Conservation (phyloP, 2,797 vertebrate genomes). For the Hoplostethus mediterraneus region DNA sequence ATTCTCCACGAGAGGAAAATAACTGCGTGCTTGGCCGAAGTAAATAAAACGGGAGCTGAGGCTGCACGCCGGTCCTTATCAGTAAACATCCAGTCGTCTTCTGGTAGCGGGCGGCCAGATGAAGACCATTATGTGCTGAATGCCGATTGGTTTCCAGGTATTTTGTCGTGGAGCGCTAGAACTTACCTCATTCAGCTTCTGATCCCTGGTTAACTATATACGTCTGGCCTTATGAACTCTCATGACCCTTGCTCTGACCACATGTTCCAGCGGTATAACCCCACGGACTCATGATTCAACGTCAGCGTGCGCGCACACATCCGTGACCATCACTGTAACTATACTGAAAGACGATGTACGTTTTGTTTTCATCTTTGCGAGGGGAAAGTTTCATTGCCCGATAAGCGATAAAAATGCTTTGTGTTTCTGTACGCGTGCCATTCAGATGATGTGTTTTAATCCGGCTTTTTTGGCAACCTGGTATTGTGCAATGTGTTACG, state of each 20-base stretch:
- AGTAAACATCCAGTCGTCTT: constrained; percentile 22
- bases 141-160: neutral
- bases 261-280: constrained; percentile 25
- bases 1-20: constrained; percentile 15
- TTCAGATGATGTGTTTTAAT: constrained; percentile 68
- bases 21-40: constrained; percentile 32
- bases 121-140: neutral
- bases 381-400: constrained; percentile 45
- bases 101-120: constrained; percentile 13
- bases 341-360: constrained; percentile 47
- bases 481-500: constrained; percentile 67
- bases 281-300: constrained; percentile 30
- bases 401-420: constrained; percentile 68
- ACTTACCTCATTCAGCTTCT: constrained; percentile 38
- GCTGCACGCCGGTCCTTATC: neutral
- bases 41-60: constrained; percentile 21
- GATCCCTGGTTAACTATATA: constrained; percentile 15
- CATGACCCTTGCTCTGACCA: constrained; percentile 17
- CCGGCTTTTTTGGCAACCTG: constrained; percentile 69
- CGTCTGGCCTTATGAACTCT: constrained; percentile 48
- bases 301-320: constrained; percentile 46
- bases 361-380: constrained; percentile 33
- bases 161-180: neutral
- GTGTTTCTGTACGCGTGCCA: constrained; percentile 66
- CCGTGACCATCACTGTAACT: constrained; percentile 67